Percentiles rank a stretch among this genome's conserved stretches.
phyloP scores from a whole-genome alignment of 2,113 vertebrate genomes.

The Myotis yumanensis region DNA sequence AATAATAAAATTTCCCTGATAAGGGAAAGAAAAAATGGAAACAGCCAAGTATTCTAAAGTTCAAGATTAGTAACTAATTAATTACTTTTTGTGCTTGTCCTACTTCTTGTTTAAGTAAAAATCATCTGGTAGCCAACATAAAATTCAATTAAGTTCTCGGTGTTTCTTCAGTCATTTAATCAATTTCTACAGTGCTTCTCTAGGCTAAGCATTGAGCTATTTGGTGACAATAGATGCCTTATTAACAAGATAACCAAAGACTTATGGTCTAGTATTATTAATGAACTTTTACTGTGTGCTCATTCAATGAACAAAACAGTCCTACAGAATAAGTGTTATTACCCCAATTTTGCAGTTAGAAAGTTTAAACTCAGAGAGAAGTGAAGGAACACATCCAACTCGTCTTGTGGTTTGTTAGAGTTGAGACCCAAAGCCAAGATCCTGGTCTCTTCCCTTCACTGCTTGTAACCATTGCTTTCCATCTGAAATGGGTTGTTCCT shows the following conservation, averaged over 20 bases:
- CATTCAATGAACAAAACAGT: neutral
- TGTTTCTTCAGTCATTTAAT: neutral
- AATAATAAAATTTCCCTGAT: constrained; percentile 18
- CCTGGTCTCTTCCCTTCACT: neutral
- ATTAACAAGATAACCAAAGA: constrained; percentile 30
- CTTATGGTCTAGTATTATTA: neutral
- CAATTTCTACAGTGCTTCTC: neutral
- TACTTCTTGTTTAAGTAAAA: constrained; percentile 8
- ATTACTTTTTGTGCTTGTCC: neutral
- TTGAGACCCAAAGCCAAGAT: neutral
- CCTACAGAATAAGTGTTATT: neutral
- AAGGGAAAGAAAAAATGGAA: constrained; percentile 1
- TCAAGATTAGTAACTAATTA: constrained; percentile 32
- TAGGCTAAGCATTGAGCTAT: neutral
- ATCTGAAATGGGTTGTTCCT: neutral
- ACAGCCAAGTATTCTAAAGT: neutral
- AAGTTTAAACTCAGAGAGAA: neutral
- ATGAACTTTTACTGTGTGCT: neutral
- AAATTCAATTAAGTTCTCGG: neutral
- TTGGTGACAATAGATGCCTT: neutral
- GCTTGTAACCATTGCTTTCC: neutral
- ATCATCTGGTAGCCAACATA: constrained; percentile 5
- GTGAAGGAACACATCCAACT: neutral
- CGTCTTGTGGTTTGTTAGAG: neutral
- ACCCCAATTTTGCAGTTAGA: neutral